phyloP scores from a whole-genome alignment of 2,113 vertebrate species.

The Gavia stellata region DNA sequence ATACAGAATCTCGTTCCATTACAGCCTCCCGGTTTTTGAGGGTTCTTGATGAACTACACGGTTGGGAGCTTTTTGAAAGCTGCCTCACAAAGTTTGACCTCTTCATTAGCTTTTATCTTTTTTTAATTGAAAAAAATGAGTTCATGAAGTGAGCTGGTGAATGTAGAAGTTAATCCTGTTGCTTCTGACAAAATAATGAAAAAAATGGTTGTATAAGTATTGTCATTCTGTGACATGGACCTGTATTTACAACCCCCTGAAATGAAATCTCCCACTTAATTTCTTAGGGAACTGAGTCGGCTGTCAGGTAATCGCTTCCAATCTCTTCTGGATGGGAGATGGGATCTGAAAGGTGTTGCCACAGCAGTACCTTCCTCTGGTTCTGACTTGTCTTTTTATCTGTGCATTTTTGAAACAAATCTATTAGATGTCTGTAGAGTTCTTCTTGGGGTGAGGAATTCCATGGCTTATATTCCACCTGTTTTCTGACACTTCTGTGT shows the following conservation, averaged over 20 bases:
- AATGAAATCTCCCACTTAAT: not conserved
- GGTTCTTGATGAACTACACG: fast-evolving
- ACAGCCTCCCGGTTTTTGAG: not conserved
- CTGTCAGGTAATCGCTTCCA: not conserved
- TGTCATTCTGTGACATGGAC: not conserved
- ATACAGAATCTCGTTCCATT: not conserved
- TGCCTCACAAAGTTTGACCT: fast-evolving
- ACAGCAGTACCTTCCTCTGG: fast-evolving
- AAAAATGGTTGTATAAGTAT: not conserved
- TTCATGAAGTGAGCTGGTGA: not conserved
- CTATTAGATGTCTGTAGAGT: fast-evolving
- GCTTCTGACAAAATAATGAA: not conserved
- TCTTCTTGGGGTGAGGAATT: not conserved
- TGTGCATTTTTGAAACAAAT: not conserved
- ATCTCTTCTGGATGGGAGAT: not conserved
- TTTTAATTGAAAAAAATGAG: not conserved
- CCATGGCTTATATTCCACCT: not conserved
- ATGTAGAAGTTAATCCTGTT: not conserved
- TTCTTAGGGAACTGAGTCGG: not conserved
- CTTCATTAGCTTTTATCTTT: not conserved
- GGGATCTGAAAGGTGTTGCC: not conserved
- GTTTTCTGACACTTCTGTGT: not conserved
- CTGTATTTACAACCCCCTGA: not conserved
- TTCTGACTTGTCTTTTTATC: not conserved
- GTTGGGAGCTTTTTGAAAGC: not conserved